Percentiles rank a stretch among this genome's conserved stretches.
These are phyloP conservation scores for Melikaiella ostensackeni DNA, from an alignment of 2,888 invertebrate species.

Conservation along the genomic window DNA sequence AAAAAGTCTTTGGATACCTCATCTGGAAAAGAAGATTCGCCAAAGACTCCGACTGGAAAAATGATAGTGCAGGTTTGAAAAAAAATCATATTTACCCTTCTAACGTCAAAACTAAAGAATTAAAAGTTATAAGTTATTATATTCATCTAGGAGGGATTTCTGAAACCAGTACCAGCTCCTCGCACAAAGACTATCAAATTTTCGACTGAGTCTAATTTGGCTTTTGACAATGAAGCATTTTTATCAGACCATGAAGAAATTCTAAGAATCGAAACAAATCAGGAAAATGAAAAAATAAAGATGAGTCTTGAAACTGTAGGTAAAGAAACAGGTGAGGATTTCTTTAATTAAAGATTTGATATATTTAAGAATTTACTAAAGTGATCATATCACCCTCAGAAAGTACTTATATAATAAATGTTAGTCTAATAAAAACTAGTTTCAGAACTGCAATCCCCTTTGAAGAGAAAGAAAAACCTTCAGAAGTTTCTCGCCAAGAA, in stretches of 20 bases:
- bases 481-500: background rate
- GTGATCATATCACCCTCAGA: background rate
- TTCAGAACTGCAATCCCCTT: background rate
- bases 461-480: background rate
- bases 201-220: constrained; percentile 41
- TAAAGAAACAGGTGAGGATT: constrained; percentile 1
- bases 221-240: constrained; percentile 66
- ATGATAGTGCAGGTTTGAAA: background rate
- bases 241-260: constrained; percentile 66
- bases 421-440: background rate
- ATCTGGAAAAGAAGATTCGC: constrained; percentile 20
- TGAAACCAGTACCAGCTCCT: constrained; percentile 60
- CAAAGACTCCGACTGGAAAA: background rate
- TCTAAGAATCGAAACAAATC: constrained; percentile 67
- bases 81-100: too few species aligned
- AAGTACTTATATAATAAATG: background rate
- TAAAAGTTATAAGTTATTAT: background rate
- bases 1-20: constrained; percentile 30
- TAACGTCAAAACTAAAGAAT: background rate
- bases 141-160: background rate
- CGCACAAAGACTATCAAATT: constrained; percentile 46
- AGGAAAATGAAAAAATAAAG: constrained; percentile 63
- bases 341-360: background rate
- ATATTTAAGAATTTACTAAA: background rate
- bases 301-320: constrained; percentile 55